Evolutionary conservation across 1,140 invertebrate genomes (phyloP), one percentile per base, ranked within the genome.

Genomic region (Caenorhabditis briggsae): DNA sequence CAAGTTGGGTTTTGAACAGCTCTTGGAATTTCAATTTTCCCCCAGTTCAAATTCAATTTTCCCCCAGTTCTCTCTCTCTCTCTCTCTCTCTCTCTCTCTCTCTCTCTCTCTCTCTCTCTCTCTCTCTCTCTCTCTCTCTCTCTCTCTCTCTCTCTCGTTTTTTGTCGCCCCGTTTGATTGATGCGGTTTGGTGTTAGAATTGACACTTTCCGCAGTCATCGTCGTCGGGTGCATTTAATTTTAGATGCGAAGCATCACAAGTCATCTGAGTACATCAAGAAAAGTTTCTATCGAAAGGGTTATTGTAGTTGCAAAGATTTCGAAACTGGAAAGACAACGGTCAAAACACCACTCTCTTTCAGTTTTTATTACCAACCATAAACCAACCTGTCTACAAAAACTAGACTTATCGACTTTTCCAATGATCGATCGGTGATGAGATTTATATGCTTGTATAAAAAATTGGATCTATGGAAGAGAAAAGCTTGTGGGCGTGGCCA

Each of bases 181-280:
- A 70, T 70, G 64, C 64, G 33, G 64, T 70, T 70, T 70, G 33
- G 64, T 46, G 64, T 70, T 46, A 70, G 9, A 70, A 70, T 18
- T 70, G 64, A 70, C 64, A 70, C 64, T 65, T 18, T 59, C n/a
- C 20, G 11, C 14, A 11, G 20, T 61, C 59, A 25, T 12, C 23
- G 20, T 12, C 8, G 43, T 70, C 41, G 64, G 64, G 64, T 70
- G 64, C 64, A 70, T 70, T 43, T 61, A 61, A 61, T 61, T 70
- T 70, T 70, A 70, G 64, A 64, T 33, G 18, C 20, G 1, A 70
- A 16, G 41, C 64, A 70, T 46, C 41, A 70, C 11, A 70, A 46
- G 64, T 70, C 64, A 46, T 7, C n/a, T 46, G 41, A 23, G 59
- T 61, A 61, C 59, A 20, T 25, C 20, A 20, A 11, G 23, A 25